A percentile compares a stretch with the other conserved stretches of the same genome.
phyloP scores from a whole-genome alignment of 1,140 invertebrate species.

The Lucilia cuprina region DNA sequence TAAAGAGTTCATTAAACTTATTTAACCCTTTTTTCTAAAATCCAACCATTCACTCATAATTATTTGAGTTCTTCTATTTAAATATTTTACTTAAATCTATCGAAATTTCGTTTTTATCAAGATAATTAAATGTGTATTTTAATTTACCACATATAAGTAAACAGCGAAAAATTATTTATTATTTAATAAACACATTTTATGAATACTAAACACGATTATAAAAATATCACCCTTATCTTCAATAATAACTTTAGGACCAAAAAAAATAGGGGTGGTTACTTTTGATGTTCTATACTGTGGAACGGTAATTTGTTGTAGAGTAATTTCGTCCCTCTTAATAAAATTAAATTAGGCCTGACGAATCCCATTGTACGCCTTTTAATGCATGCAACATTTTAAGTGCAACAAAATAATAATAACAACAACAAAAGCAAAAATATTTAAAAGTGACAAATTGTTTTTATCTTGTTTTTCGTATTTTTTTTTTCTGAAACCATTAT shows the following conservation, averaged over 20 bases:
- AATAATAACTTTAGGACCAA: not conserved
- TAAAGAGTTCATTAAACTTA: not conserved
- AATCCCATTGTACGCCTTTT: not conserved
- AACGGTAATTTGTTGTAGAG: not conserved
- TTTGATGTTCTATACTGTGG: not conserved
- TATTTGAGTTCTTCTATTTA: not conserved
- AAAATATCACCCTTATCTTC: not conserved
- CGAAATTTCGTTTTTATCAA: not conserved
- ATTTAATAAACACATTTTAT: not conserved
- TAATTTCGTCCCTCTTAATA: not conserved
- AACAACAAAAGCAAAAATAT: not conserved
- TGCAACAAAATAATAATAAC: not conserved
- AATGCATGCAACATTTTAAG: not conserved
- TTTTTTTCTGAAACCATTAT: not conserved
- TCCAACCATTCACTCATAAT: not conserved
- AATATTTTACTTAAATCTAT: not conserved
- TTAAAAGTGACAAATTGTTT: conserved; percentile 3
- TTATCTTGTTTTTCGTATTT: not conserved
- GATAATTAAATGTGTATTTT: not conserved
- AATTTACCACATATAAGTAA: not conserved
- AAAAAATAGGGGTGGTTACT: not conserved
- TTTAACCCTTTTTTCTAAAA: not conserved
- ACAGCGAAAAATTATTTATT: not conserved
- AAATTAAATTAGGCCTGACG: conserved; percentile 14
- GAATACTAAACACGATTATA: not conserved